Conservation (phyloP, 2,888 invertebrate species). For the Nycteola revayana region DNA sequence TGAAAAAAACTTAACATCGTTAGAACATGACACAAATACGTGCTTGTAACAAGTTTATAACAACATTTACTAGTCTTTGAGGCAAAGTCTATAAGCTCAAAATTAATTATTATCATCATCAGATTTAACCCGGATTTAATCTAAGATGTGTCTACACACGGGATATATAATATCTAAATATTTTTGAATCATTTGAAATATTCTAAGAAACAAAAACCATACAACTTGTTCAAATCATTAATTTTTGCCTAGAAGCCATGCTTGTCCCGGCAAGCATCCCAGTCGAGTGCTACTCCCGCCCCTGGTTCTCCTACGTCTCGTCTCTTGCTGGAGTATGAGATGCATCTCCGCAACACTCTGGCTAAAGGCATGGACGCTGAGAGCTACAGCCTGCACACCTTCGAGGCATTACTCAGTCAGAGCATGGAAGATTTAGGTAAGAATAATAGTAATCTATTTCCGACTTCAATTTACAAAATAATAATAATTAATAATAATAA, state of each 20-base stretch:
- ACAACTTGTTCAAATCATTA: no score
- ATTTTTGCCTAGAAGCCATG: conserved; percentile 59
- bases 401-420: conserved; percentile 95
- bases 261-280: conserved; percentile 76
- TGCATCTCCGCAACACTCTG: conserved; percentile 95
- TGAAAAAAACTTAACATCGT: no score
- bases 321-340: conserved; percentile 94
- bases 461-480: neutral
- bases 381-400: conserved; percentile 96
- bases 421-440: conserved; percentile 97
- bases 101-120: no score
- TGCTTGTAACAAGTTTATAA: no score
- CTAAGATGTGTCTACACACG: no score
- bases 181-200: no score
- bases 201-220: no score
- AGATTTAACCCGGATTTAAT: no score
- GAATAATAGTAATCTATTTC: neutral
- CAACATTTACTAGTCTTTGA: no score
- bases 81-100: no score
- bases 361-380: conserved; percentile 98
- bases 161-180: no score
- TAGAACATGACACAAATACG: no score
- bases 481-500: neutral
- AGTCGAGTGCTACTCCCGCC: conserved; percentile 87
- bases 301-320: conserved; percentile 93